phyloP scores from a whole-genome alignment of 2,113 vertebrate species.

The Orthonyx spaldingii region DNA sequence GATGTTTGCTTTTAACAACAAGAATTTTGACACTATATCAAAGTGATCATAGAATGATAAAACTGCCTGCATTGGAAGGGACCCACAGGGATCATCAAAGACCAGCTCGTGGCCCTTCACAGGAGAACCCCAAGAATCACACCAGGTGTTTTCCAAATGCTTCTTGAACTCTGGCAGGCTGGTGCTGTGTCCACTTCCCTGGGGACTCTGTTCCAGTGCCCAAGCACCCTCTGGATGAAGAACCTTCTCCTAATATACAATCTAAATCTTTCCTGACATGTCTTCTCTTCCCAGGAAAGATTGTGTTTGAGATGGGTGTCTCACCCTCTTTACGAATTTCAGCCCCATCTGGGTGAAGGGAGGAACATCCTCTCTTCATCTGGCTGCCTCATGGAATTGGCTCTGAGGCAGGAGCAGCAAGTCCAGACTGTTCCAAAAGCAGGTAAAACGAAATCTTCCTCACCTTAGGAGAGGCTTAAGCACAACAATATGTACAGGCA shows the following conservation, averaged over 20 bases:
- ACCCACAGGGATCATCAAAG: neutral
- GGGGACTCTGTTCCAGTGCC: neutral
- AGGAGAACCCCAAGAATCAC: neutral
- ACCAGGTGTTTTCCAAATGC: neutral
- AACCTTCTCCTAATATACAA: neutral
- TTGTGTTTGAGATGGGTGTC: neutral
- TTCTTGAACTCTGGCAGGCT: neutral
- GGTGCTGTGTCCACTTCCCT: neutral
- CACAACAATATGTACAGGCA: neutral
- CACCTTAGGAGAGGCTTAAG: neutral
- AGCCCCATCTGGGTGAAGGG: neutral
- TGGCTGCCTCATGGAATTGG: neutral
- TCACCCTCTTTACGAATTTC: neutral
- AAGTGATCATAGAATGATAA: neutral
- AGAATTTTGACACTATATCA: neutral
- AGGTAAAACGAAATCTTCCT: neutral
- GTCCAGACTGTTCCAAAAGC: neutral
- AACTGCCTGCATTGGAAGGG: neutral
- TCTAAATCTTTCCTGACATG: neutral
- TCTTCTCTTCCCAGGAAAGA: neutral
- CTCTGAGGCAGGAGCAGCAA: neutral
- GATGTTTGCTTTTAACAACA: neutral
- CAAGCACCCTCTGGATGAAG: neutral
- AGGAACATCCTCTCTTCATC: neutral
- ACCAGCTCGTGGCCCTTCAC: rapidly evolving